phyloP scores from a whole-genome alignment of 2,113 vertebrate genomes.

The Pimephales promelas region DNA sequence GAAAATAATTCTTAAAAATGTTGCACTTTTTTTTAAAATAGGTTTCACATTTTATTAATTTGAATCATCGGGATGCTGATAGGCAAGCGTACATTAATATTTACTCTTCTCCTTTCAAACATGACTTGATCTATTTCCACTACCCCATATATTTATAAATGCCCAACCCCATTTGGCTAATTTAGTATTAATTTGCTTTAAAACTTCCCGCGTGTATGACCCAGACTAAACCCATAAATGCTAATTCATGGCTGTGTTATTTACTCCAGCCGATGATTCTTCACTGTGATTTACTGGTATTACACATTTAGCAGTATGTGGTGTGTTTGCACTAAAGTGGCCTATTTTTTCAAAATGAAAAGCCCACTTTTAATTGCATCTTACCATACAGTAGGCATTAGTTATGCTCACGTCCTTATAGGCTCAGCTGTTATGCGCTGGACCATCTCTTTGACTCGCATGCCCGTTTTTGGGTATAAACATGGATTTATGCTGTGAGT shows the following conservation, averaged over 20 bases:
- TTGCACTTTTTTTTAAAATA: background rate
- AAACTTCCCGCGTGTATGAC: background rate
- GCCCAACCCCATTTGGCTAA: background rate
- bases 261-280: background rate
- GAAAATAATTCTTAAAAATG: no score
- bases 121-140: background rate
- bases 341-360: constrained; percentile 4
- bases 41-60: background rate
- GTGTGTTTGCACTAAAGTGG: background rate
- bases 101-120: background rate
- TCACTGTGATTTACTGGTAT: constrained; percentile 25
- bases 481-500: constrained; percentile 41
- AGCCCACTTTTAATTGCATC: constrained; percentile 9
- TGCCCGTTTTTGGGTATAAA: constrained; percentile 49
- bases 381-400: background rate
- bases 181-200: background rate
- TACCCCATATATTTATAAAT: no score
- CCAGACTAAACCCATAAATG: constrained; percentile 33
- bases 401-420: background rate
- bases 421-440: background rate
- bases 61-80: background rate
- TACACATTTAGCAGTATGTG: background rate
- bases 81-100: background rate
- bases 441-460: constrained; percentile 25
- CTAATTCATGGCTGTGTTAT: background rate